These are phyloP conservation scores for Proteles cristata DNA, from an alignment of 2,113 vertebrate genomes.

Conservation along the genomic window DNA sequence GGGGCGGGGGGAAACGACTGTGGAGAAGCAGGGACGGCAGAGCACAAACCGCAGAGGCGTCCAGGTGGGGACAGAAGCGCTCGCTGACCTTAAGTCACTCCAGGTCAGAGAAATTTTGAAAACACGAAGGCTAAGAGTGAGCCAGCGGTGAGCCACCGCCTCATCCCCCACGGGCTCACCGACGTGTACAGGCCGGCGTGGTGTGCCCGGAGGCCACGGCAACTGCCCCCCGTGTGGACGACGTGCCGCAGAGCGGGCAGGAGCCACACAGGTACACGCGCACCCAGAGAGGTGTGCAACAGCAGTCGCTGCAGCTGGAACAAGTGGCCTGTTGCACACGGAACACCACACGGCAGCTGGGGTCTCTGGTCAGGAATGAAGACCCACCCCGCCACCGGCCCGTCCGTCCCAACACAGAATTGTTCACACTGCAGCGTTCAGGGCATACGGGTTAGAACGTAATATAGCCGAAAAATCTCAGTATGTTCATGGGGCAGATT, in stretches of 20 bases:
- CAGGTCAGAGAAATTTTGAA: background rate
- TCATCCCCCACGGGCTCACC: background rate
- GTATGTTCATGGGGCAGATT: background rate
- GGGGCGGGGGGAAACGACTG: background rate
- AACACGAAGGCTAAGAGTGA: background rate
- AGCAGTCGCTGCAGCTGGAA: rapidly evolving
- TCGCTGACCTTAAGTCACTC: background rate
- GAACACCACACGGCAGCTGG: rapidly evolving
- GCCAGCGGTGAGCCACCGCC: background rate
- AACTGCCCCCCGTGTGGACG: background rate
- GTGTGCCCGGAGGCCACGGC: rapidly evolving
- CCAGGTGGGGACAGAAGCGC: rapidly evolving
- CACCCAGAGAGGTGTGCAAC: rapidly evolving
- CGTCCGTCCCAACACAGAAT: background rate
- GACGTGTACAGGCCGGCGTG: rapidly evolving
- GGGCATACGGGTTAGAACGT: rapidly evolving
- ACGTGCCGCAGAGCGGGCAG: no score
- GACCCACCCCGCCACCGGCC: background rate
- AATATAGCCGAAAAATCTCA: rapidly evolving
- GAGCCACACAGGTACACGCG: background rate
- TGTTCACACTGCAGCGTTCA: rapidly evolving
- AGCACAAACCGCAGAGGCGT: background rate
- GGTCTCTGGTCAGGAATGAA: rapidly evolving
- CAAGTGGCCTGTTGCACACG: rapidly evolving
- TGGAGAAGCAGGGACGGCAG: background rate